A percentile compares a stretch with the other conserved stretches of the same genome.
phyloP scores from a whole-genome alignment of 2,113 vertebrate genomes.

The Muntiacus reevesi region DNA sequence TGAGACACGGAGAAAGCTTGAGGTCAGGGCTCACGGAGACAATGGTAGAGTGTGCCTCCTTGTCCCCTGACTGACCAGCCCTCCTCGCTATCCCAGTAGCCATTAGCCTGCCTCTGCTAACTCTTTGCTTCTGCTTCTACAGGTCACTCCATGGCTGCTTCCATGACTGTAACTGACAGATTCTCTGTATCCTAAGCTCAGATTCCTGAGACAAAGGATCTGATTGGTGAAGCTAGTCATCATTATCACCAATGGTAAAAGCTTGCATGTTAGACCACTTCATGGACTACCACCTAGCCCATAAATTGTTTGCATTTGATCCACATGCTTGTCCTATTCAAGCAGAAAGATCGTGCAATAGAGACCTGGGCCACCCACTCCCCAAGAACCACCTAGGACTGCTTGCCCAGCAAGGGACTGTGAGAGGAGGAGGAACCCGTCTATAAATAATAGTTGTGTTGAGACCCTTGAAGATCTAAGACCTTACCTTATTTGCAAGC shows the following conservation, averaged over 20 bases:
- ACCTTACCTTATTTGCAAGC: background rate
- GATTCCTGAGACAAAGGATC: background rate
- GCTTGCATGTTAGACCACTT: background rate
- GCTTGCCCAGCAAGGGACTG: background rate
- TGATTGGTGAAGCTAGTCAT: background rate
- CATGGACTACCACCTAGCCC: background rate
- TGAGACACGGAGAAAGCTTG: background rate
- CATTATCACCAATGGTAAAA: background rate
- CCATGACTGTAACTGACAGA: background rate
- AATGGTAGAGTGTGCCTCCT: background rate
- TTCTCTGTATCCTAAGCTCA: background rate
- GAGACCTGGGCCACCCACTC: background rate
- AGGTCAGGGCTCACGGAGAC: background rate
- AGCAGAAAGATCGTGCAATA: background rate
- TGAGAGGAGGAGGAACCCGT: background rate
- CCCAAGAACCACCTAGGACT: background rate
- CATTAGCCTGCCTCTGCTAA: background rate
- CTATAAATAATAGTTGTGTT: background rate
- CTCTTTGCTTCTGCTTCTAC: background rate
- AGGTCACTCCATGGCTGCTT: background rate
- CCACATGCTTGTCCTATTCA: background rate
- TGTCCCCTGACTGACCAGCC: background rate
- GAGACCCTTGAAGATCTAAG: background rate
- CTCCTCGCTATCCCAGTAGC: background rate
- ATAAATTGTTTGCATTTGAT: background rate